Evolutionary conservation across 2,888 invertebrate genomes (phyloP).

Genomic region (Pantelozetes paolii): DNA sequence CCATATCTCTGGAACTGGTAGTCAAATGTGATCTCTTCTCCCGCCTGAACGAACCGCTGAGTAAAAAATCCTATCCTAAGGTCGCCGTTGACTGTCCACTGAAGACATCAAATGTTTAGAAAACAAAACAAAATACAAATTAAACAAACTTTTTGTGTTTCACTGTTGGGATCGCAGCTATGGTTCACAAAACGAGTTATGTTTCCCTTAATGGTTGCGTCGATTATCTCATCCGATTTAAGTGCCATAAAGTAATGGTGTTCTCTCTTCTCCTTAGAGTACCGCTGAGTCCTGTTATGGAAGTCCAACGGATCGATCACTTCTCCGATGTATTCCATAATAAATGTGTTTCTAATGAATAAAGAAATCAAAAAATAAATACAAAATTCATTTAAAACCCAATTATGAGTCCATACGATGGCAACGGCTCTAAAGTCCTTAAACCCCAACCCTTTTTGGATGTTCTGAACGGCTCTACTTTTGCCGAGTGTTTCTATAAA

Average conservation of each 20-base stretch:
- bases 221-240: slow-evolving; percentile 86
- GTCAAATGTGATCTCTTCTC: slow-evolving; percentile 97
- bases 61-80: slow-evolving; percentile 95
- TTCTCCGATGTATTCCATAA: slow-evolving; percentile 98
- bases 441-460: slow-evolving; percentile 94
- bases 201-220: slow-evolving; percentile 93
- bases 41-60: slow-evolving; percentile 69
- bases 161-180: slow-evolving; percentile 96
- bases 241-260: slow-evolving; percentile 98
- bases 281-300: slow-evolving; percentile 76
- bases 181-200: slow-evolving; percentile 97
- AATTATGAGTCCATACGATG: slow-evolving; percentile 60
- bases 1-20: slow-evolving; percentile 97
- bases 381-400: neutral
- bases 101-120: slow-evolving; percentile 44
- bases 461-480: slow-evolving; percentile 70
- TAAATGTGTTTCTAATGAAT: slow-evolving; percentile 73
- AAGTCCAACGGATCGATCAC: slow-evolving; percentile 89
- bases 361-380: slow-evolving; percentile 45
- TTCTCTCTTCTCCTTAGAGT: slow-evolving; percentile 79
- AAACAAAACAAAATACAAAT: neutral
- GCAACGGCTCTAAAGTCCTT: slow-evolving; percentile 67
- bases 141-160: slow-evolving; percentile 76
- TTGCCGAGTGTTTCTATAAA: slow-evolving; percentile 65
- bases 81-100: slow-evolving; percentile 63